Percentiles rank a stretch among this genome's conserved stretches.
phyloP scores from a whole-genome alignment of 2,888 invertebrate species.

The Myopa testacea region DNA sequence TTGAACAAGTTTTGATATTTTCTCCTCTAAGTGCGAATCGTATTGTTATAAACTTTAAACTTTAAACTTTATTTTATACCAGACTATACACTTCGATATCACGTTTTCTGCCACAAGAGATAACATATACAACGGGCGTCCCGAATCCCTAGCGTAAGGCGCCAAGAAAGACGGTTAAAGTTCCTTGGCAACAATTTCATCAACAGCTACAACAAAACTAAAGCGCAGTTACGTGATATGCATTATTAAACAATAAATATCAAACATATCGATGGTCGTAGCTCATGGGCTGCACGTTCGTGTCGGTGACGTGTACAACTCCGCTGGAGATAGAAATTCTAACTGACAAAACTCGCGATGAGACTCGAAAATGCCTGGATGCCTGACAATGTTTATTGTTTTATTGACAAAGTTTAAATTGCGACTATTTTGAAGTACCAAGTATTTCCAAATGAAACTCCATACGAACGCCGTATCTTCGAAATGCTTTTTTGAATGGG shows the following conservation, averaged over 20 bases:
- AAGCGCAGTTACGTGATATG: constrained; percentile 46
- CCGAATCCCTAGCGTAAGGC: background rate
- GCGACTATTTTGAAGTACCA: too few relatives aligned
- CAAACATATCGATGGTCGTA: constrained; percentile 44
- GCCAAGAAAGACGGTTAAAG: background rate
- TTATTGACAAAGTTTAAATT: too few relatives aligned
- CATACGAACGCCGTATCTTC: too few relatives aligned
- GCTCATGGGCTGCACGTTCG: background rate
- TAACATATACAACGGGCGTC: background rate
- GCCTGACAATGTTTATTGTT: background rate
- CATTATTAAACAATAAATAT: constrained; percentile 48
- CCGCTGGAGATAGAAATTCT: constrained; percentile 25
- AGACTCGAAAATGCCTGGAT: background rate
- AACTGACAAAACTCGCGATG: constrained; percentile 11
- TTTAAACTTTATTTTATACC: too few relatives aligned
- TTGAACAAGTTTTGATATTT: too few relatives aligned
- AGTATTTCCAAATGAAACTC: too few relatives aligned
- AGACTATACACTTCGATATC: too few relatives aligned
- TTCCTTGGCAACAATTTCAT: constrained; percentile 28
- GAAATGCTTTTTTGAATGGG: too few relatives aligned
- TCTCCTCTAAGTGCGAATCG: too few relatives aligned
- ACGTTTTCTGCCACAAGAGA: too few relatives aligned
- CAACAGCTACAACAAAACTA: constrained; percentile 38
- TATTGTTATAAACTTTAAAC: too few relatives aligned
- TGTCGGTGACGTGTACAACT: constrained; percentile 20